Evolutionary conservation across 2,888 invertebrate genomes (phyloP), one percentile per base, ranked within the genome.

Genomic region (Acleris laterana): DNA sequence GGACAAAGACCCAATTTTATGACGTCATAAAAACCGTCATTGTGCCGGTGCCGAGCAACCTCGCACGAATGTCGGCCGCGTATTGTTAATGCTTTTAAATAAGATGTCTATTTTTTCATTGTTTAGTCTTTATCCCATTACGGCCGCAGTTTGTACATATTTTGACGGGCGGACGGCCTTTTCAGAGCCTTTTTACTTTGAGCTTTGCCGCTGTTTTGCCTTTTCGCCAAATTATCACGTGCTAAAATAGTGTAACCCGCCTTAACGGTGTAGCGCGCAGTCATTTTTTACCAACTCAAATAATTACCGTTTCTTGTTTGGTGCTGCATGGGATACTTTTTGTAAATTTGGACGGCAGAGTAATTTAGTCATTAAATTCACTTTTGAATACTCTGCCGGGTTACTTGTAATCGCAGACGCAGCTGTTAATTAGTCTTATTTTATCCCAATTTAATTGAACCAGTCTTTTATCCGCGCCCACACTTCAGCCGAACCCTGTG

Each of bases 81-180:
- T 80, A 89, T 91, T 91, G 90, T 93, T 87, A 82, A 84, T 81
- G 79, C 84, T 87, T 61, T 66, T 89, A 90, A 93, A 90, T 93
- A 87, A 93, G 92, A 90, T 85, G 87, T 93, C 89, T 87, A 89
- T 86, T 90, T 92, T 83, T 89, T 86, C 87, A 84, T 80, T 87
- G 84, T 89, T 85, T 82, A 80, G 85, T 51, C 65, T 65, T 61
- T 62, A 66, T 66, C 78, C 90, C 83, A 89, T 89, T 88, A 90
- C 78, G 81, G 83, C 76, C 79, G 74, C 76, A 81, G 81, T 87
- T 89, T 89, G 90, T 89, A 92, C 88, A 92, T 92, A 90, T 93
- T 93, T 91, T 92, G 92, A 93, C 91, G 87, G 61, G 48, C 61
- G 68, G 80, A 74, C 81, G 78, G 78, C 79, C 85, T 83, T 82